Base-by-base conservation (phyloP, 35 echinoderm and acorn worm genomes). In the Amphiura filiformis region DNA sequence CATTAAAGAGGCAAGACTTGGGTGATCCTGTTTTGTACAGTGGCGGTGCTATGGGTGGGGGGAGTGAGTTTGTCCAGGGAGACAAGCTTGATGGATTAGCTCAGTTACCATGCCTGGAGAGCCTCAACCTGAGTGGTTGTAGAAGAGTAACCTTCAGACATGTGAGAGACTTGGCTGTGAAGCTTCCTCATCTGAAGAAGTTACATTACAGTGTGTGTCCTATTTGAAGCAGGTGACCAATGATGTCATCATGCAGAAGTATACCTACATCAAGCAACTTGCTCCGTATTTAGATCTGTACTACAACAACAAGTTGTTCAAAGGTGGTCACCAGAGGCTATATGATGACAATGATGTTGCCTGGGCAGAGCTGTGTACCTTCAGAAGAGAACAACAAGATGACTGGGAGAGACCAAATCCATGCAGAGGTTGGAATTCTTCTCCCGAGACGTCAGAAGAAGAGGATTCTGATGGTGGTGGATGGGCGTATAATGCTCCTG, bases 61-160 rank as follows among this genome's bases (percentile, higher is more conserved):
- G n/a, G 61, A 70, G 61, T 70, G 61, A 70, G 28, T 70, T 70
- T 70, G 61, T 70, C 3, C 61, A 70, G 28, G 61, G 61, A 70
- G 61, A 70, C 17, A 70, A 70, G 26, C 61, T 70, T 3, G 28
- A n/a, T 70, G 61, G 61, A n/a, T 70, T 70, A 23, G 61, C 61
- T 26, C 7, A 70, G 26, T 11, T n/a, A 26, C 61, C 61, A 4
- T 70, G 61, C 26, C 61, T 70, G 15, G 61, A 70, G 61, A 15
- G 7, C 28, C 61, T 70, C 61, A 70, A 70, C 28, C 26, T 70
- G 61, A 70, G 61, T 70, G 61, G 61, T 3, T 70, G 61, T 70
- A 70, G 61, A n/a, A 70, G 26, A n/a, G 61, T 70, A n/a, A 70
- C 61, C 61, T 70, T 70, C 61, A 18, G 61, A n/a, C 61, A 70